These are phyloP conservation scores for Scolopax mira DNA, from an alignment of 2,113 vertebrate genomes.

Conservation along the genomic window DNA sequence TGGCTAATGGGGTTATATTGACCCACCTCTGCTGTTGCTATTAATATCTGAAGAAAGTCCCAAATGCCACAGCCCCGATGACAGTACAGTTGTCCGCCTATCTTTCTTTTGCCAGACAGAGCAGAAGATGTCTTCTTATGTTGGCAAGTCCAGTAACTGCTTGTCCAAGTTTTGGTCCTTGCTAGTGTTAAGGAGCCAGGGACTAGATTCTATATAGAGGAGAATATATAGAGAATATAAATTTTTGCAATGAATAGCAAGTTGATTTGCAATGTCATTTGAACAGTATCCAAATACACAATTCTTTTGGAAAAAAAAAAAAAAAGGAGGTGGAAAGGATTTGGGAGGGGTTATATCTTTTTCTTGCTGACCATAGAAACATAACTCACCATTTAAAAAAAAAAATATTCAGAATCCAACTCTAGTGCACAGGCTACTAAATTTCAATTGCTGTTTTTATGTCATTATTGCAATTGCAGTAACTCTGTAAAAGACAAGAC, in stretches of 20 bases:
- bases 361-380: not conserved
- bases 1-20: slow-evolving; percentile 5
- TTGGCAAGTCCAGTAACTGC: not conserved
- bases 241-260: not conserved
- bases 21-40: not conserved
- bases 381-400: not conserved
- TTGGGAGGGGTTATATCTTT: not conserved
- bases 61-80: not conserved
- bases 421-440: not conserved
- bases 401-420: not conserved
- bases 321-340: not conserved
- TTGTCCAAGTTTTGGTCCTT: not conserved
- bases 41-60: not conserved
- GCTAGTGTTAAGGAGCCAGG: not conserved
- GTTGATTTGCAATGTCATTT: not conserved
- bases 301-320: not conserved
- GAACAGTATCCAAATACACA: not conserved
- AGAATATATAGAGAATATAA: not conserved
- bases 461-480: slow-evolving; percentile 1
- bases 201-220: not conserved
- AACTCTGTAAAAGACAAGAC: slow-evolving; percentile 8
- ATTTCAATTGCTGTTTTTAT: not conserved
- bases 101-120: not conserved
- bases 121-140: rapidly evolving
- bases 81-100: not conserved